A percentile compares a stretch with the other conserved stretches of the same genome.
Conservation (phyloP, 1,140 invertebrate species). For the Drosophila littoralis region DNA sequence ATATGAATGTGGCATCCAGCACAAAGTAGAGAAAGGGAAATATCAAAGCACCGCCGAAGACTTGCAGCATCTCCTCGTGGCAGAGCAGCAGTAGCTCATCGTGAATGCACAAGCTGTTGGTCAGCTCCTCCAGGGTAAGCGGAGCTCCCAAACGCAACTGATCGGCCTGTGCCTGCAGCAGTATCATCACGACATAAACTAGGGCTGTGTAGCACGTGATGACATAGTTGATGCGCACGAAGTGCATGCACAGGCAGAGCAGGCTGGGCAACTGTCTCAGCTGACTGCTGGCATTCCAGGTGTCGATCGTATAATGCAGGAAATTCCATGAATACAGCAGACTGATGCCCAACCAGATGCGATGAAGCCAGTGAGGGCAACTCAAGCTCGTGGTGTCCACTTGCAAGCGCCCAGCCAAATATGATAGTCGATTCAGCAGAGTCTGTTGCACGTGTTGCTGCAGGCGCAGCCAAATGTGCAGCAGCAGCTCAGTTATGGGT, state of each 20-base stretch:
- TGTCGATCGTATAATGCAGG: neutral
- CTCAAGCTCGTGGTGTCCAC: constrained; percentile 1
- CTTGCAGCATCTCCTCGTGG: constrained; percentile 31
- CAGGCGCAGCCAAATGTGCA: neutral
- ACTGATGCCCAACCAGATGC: constrained; percentile 25
- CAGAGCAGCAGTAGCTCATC: constrained; percentile 12
- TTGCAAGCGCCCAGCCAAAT: neutral
- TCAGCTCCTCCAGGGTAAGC: neutral
- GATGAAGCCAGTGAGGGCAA: constrained; percentile 8
- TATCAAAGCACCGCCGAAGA: constrained; percentile 50
- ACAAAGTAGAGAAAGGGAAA: constrained; percentile 41
- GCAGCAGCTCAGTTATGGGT: constrained; percentile 7
- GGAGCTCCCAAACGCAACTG: neutral
- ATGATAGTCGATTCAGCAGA: constrained; percentile 12
- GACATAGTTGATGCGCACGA: constrained; percentile 9
- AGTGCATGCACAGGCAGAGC: neutral
- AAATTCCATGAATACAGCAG: neutral
- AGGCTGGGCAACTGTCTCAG: neutral
- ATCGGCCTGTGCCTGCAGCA: constrained; percentile 10
- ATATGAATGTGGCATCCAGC: constrained; percentile 42
- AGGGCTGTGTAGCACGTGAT: constrained; percentile 19
- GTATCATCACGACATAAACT: neutral
- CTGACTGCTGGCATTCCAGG: neutral
- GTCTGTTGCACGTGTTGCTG: constrained; percentile 6
- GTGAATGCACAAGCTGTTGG: constrained; percentile 4